Base-by-base conservation (phyloP, 2,888 invertebrate species). In the Cephus sareptanus region DNA sequence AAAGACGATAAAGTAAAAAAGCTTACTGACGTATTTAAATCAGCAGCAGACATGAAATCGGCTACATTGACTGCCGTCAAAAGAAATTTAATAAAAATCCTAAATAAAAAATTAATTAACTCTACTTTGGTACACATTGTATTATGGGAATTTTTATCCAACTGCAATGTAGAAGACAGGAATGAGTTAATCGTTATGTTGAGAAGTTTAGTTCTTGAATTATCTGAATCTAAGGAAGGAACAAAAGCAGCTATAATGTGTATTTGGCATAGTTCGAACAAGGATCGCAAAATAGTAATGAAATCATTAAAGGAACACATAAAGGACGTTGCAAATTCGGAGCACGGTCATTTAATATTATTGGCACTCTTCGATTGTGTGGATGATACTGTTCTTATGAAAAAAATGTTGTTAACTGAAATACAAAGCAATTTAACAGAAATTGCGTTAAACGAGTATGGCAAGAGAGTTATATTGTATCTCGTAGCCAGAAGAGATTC, bases 381-480 rank as follows among this genome's bases (percentile, higher is more conserved):
- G 1, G 99, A 99, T 90, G 99, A 99, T 89, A 99, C 98, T 0
- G 96, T 97, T 77, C 93, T 98, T 0, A 94, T 98, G 33, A 96
- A 96, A 87, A 98, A 98, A 91, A 94, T 95, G 1, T 93, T 97
- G 71, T 92, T 96, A 15, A 93, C 95, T 82, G 95, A 96, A 81
- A 92, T 98, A 81, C 93, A 92, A 56, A 94, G 95, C 80, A 88
- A 96, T 33, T 76, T 91, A 30, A 93, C 94, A 81, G 95, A 95
- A 6, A 92, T 98, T 40, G 95, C 95, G 0, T 92, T 93, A 69
- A 95, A 96, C 89, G 96, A 96, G 89, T 95, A 96, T 94, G 98
- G 98, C 0, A 94, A 96, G 81, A 96, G 96, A 92, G 96, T 98
- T 78, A 92, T 99, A 76, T 94, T 97, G 79, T 98, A 98, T 95